These are phyloP conservation scores for Diplodus puntazzo DNA, from an alignment of 2,797 vertebrate species.

Conservation along the genomic window DNA sequence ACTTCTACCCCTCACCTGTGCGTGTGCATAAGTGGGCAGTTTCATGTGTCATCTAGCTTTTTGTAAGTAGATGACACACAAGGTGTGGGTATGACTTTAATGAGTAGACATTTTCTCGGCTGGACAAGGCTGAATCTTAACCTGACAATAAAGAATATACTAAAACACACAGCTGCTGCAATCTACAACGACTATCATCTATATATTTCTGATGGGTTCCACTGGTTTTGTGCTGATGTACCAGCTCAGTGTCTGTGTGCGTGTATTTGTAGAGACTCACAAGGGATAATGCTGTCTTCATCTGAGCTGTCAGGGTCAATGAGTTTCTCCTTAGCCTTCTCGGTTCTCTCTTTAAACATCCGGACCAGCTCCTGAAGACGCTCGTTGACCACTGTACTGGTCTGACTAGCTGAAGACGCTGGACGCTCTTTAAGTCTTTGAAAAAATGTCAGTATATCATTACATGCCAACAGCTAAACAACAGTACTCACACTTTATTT, in stretches of 20 bases:
- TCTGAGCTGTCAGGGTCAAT: conserved; percentile 93
- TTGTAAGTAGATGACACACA: background rate
- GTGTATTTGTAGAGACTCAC: conserved; percentile 82
- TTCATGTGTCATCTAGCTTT: conserved; percentile 13
- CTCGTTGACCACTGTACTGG: conserved; percentile 87
- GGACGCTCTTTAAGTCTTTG: conserved; percentile 85
- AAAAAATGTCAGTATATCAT: no score
- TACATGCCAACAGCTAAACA: background rate
- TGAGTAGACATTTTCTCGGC: background rate
- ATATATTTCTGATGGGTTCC: background rate
- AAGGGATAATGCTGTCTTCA: conserved; percentile 88
- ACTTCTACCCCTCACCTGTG: conserved; percentile 41
- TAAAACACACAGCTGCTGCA: conserved; percentile 19
- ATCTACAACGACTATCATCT: background rate
- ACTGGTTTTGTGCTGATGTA: background rate
- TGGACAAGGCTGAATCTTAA: conserved; percentile 15
- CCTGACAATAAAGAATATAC: conserved; percentile 54
- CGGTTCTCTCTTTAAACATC: conserved; percentile 94
- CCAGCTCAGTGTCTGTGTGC: background rate
- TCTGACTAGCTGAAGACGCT: conserved; percentile 89
- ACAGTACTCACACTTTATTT: background rate
- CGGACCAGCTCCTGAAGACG: conserved; percentile 95
- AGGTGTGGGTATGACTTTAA: conserved; percentile 1
- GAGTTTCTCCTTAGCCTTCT: conserved; percentile 96
- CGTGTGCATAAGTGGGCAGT: conserved; percentile 3